Base-by-base conservation (phyloP, 1,140 invertebrate species). In the Conus ventricosus region DNA sequence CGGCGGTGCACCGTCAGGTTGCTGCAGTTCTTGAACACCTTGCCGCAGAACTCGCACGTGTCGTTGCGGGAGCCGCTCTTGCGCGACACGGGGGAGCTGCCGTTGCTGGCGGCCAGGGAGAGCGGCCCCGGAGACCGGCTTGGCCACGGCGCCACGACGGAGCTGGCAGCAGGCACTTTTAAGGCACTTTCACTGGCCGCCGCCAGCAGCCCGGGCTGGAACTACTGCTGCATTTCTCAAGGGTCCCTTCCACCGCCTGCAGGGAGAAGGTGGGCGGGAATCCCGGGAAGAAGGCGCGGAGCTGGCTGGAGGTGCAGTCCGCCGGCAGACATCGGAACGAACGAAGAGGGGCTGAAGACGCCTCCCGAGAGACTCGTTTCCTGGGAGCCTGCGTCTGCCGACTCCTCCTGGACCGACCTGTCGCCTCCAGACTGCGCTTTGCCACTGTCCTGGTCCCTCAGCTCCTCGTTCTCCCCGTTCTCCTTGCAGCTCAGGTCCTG, bases 21-120 rank as follows among this genome's bases (percentile, higher is more conserved):
- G 92, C 98, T 99, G 95, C 98, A 99, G 95, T 99, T 99, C 95
- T 99, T 99, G 96, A 99, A 99, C 1, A 99, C 97, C 95, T 99
- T 99, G 7, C 99, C 99, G 95, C 99, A 99, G 95, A 96, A 99
- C 93, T 99, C 99, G 95, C 99, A 99, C 0, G 98, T 99, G 94
- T 99, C 99, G 95, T 99, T 99, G 4, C 99, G 96, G 76, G 97
- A 96, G 92, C 98, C 91, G 84, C 91, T 92, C 75, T 91, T 80
- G 20, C 88, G 85, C n/a, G 67, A 71, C 15, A 7, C 6, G 67
- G 23, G 15, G 67, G 17, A 23, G 67, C 13, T 23, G 67, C 17
- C 67, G 67, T 20, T n/a, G 89, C 87, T 80, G 90, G 86, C 51
- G 87, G 89, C 71, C 88, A 90, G 89, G 88, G 92, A 75, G 17